Percentiles rank a stretch among this genome's conserved stretches.
phyloP scores from a whole-genome alignment of 2,113 vertebrate genomes.

The Hypocryptadius cinnamomeus region DNA sequence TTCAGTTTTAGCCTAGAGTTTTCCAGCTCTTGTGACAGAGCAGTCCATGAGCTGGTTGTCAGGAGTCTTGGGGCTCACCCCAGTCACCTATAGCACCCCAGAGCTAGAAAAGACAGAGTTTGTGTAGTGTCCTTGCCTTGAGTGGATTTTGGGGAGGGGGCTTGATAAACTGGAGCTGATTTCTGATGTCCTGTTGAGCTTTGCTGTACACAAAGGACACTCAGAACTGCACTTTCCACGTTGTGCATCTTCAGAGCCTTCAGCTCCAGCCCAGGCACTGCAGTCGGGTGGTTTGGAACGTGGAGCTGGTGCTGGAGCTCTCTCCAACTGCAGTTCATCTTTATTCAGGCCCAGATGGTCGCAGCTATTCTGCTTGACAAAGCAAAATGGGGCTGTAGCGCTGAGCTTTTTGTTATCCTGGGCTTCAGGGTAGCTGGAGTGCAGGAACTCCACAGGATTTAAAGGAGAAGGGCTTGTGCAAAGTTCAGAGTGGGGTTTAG shows the following conservation, averaged over 20 bases:
- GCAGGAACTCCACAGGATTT: not conserved
- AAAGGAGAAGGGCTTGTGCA: not conserved
- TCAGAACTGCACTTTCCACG: not conserved
- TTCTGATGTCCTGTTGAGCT: not conserved
- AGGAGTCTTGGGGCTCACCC: not conserved
- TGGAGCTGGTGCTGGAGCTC: not conserved
- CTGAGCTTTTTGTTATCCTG: not conserved
- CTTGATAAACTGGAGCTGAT: not conserved
- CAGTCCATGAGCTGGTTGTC: not conserved
- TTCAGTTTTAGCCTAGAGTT: not conserved
- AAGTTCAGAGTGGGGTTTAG: not conserved
- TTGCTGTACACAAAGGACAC: not conserved
- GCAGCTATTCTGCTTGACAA: slow-evolving; percentile 54
- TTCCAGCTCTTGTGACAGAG: not conserved
- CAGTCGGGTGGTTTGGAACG: not conserved
- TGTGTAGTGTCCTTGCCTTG: not conserved
- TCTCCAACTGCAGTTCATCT: slow-evolving; percentile 49
- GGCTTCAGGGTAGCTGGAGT: not conserved
- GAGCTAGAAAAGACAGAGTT: not conserved
- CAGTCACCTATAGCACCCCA: not conserved
- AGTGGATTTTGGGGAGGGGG: not conserved
- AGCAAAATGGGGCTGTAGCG: slow-evolving; percentile 32
- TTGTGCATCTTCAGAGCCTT: not conserved
- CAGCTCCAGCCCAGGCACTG: not conserved
- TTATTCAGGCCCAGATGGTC: slow-evolving; percentile 54